Evolutionary conservation across 1,140 invertebrate species (phyloP).

Genomic region (Caenorhabditis latens): DNA sequence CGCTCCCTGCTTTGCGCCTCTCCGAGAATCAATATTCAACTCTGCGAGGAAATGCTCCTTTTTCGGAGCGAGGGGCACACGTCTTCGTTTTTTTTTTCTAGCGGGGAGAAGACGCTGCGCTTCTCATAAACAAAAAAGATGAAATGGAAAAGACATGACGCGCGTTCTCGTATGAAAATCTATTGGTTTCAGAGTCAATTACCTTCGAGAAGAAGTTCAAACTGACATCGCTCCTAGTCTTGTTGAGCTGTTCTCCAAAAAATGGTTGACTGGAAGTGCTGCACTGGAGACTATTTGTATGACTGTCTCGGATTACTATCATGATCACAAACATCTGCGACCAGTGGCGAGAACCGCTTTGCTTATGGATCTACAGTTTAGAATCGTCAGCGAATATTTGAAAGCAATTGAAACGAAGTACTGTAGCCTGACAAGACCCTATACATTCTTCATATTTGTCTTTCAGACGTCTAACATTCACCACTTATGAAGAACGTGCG

Average conservation of each 20-base stretch:
- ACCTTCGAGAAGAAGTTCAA: conserved; percentile 66
- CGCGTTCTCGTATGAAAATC: no score
- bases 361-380: conserved; percentile 65
- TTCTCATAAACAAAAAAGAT: no score
- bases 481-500: conserved; percentile 59
- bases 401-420: conserved; percentile 66
- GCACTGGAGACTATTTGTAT: conserved; percentile 61
- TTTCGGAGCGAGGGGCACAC: no score
- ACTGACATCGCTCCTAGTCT: conserved; percentile 58
- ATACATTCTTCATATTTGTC: background rate
- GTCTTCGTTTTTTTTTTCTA: no score
- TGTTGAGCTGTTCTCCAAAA: conserved; percentile 60
- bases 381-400: conserved; percentile 67
- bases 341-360: conserved; percentile 52
- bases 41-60: no score
- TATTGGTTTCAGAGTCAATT: conserved; percentile 61
- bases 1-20: no score
- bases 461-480: conserved; percentile 58
- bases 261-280: conserved; percentile 62
- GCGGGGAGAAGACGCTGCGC: no score
- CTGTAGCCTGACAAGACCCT: no score
- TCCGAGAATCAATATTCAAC: no score
- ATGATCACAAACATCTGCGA: conserved; percentile 63
- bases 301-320: conserved; percentile 64
- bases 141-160: no score